Evolutionary conservation across 2,888 invertebrate species (phyloP).

Genomic region (Catocala nupta): DNA sequence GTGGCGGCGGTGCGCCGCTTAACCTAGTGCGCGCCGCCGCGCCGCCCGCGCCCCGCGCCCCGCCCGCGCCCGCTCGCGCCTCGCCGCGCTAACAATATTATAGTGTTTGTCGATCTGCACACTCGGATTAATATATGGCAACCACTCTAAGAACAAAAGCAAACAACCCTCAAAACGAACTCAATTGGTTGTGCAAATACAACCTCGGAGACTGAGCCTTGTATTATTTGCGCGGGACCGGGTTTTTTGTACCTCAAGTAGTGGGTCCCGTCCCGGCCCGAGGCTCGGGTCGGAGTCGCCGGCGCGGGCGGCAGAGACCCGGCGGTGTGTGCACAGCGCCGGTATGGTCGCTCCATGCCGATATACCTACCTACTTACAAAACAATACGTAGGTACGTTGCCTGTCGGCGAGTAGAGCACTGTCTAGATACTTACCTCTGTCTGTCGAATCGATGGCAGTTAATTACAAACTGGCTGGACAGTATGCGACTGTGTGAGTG

Average conservation of each 20-base stretch:
- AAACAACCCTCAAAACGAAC: conserved; percentile 61
- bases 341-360: too few relatives aligned
- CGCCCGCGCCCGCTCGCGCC: not conserved
- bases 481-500: too few relatives aligned
- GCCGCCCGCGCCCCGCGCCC: conserved; percentile 11
- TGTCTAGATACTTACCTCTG: too few relatives aligned
- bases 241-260: conserved; percentile 36
- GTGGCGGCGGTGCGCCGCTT: conserved; percentile 41
- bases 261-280: too few relatives aligned
- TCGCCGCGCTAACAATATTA: conserved; percentile 33
- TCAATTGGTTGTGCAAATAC: conserved; percentile 61
- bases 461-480: too few relatives aligned
- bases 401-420: too few relatives aligned
- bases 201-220: conserved; percentile 16
- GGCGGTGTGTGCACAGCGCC: too few relatives aligned
- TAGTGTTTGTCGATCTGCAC: conserved; percentile 58
- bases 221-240: conserved; percentile 37
- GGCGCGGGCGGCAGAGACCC: not conserved
- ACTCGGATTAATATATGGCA: conserved; percentile 69
- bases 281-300: not conserved
- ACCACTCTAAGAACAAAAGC: conserved; percentile 64
- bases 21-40: conserved; percentile 44
- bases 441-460: too few relatives aligned
- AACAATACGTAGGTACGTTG: too few relatives aligned
- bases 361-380: too few relatives aligned